These are phyloP conservation scores for Teleiodes luculella DNA, from an alignment of 2,888 invertebrate species.

Conservation along the genomic window DNA sequence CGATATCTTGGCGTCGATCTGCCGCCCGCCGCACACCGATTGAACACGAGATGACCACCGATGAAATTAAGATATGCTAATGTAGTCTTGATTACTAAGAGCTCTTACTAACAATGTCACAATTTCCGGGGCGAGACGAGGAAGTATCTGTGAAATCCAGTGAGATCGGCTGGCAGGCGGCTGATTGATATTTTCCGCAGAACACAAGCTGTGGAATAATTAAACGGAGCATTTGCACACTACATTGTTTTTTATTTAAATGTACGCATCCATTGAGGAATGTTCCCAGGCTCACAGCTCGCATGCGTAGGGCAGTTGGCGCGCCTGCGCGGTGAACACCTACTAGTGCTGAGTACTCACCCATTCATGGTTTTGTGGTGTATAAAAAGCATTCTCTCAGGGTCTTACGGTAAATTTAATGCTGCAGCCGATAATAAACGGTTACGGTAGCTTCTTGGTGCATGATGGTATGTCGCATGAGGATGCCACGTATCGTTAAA, in stretches of 20 bases:
- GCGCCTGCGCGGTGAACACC: constrained; percentile 33
- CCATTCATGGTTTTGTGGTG: constrained; percentile 33
- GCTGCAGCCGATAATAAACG: neutral
- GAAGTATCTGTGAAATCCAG: neutral
- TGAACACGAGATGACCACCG: neutral
- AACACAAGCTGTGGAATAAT: constrained; percentile 7
- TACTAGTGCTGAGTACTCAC: constrained; percentile 35
- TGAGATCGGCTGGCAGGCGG: neutral
- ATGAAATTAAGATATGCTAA: constrained; percentile 6
- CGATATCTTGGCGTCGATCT: constrained; percentile 33
- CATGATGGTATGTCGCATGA: constrained; percentile 1
- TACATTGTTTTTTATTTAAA: constrained; percentile 14
- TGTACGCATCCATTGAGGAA: constrained; percentile 17
- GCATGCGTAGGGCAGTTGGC: constrained; percentile 21
- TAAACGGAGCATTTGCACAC: constrained; percentile 9
- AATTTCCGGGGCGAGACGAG: neutral
- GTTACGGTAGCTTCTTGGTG: neutral
- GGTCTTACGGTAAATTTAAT: constrained; percentile 11
- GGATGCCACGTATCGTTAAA: neutral
- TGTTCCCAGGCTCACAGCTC: constrained; percentile 18
- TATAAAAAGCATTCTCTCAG: constrained; percentile 12
- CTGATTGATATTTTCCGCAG: constrained; percentile 12
- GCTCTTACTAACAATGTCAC: neutral
- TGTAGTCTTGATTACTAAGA: neutral
- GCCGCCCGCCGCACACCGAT: neutral